A percentile compares a stretch with the other conserved stretches of the same genome.
These are phyloP conservation scores for Serinus canaria DNA, from an alignment of 2,113 vertebrate species.

Conservation along the genomic window DNA sequence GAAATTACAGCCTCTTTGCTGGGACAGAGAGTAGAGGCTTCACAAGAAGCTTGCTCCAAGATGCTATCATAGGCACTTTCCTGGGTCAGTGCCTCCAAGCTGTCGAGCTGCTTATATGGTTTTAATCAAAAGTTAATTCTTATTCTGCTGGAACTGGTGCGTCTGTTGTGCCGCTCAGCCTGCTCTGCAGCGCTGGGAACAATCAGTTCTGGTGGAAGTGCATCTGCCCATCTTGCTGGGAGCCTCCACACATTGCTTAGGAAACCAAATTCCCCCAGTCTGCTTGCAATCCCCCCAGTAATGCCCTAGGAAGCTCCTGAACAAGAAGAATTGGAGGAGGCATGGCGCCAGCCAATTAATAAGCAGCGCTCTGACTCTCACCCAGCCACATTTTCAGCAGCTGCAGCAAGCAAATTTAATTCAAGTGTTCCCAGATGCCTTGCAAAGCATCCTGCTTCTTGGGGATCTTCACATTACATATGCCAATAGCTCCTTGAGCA, in stretches of 20 bases:
- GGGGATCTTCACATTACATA: background rate
- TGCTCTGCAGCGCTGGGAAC: background rate
- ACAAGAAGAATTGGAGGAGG: background rate
- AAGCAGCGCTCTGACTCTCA: background rate
- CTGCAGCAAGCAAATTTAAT: constrained; percentile 24
- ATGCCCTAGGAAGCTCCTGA: background rate
- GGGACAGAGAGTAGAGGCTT: background rate
- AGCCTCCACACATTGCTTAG: background rate
- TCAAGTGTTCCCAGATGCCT: constrained; percentile 10
- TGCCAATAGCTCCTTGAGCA: background rate
- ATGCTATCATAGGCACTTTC: background rate
- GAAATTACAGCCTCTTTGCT: background rate
- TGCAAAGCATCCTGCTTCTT: constrained; percentile 13
- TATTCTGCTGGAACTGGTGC: background rate
- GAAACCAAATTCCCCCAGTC: background rate
- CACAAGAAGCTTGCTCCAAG: background rate
- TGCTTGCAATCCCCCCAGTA: background rate
- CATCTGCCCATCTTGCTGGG: background rate
- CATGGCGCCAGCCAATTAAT: background rate
- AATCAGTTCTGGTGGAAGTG: background rate
- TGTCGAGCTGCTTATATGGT: background rate
- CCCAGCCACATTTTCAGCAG: background rate
- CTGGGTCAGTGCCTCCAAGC: constrained; percentile 19
- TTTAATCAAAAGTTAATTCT: constrained; percentile 46
- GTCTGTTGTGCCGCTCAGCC: background rate